Conservation (phyloP, 1,140 invertebrate species). For the Caenorhabditis inopinata region DNA sequence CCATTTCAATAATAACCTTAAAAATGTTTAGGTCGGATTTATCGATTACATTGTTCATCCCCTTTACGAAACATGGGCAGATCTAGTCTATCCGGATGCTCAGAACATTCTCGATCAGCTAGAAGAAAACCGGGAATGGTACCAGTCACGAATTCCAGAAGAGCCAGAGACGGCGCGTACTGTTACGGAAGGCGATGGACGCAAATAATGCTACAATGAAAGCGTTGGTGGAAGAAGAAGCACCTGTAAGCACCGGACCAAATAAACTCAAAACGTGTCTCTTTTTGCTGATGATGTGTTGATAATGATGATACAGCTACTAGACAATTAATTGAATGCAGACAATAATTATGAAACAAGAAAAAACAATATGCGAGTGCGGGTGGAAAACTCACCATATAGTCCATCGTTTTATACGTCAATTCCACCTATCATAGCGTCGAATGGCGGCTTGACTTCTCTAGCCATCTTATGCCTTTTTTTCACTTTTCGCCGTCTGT, state of each 20-base stretch:
- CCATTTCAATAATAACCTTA: conserved; percentile 14
- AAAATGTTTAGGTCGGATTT: conserved; percentile 80
- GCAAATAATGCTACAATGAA: not conserved
- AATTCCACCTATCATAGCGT: too few species aligned
- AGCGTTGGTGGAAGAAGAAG: not conserved
- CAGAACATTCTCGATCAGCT: conserved; percentile 94
- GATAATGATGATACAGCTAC: too few species aligned
- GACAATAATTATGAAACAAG: not conserved
- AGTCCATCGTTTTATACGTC: not conserved
- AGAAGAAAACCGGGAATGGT: conserved; percentile 97
- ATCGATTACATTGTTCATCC: conserved; percentile 99
- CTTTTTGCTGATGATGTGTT: not conserved
- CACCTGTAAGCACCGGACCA: too few species aligned
- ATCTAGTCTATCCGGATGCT: conserved; percentile 95
- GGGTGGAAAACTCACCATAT: conserved; percentile 18
- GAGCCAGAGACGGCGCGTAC: conserved; percentile 41
- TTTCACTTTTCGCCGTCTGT: too few species aligned
- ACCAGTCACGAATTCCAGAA: conserved; percentile 68
- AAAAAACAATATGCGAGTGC: not conserved
- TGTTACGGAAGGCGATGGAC: not conserved
- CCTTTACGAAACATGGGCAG: conserved; percentile 98
- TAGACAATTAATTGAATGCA: not conserved
- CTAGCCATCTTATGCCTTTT: too few species aligned
- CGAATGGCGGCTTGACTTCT: too few species aligned
- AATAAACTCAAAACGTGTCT: conserved; percentile 22